phyloP scores from a whole-genome alignment of 2,888 invertebrate species.

The Drosophila sordidula region DNA sequence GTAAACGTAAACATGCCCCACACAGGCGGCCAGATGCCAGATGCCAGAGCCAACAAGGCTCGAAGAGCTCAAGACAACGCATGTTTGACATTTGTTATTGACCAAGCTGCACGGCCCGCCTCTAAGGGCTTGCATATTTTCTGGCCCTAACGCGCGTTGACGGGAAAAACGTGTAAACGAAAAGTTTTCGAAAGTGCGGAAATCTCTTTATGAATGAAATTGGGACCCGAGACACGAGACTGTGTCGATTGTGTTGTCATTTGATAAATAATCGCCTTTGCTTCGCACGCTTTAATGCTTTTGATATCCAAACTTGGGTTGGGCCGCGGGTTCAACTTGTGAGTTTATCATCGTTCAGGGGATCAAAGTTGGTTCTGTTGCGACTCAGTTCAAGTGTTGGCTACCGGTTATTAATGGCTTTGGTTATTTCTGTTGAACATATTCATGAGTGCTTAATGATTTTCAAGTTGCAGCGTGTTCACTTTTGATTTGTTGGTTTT shows the following conservation, averaged over 20 bases:
- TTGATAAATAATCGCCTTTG: conserved; percentile 66
- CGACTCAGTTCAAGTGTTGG: conserved; percentile 21
- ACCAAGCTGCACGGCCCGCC: conserved; percentile 49
- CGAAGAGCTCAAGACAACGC: conserved; percentile 41
- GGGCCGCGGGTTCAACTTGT: conserved; percentile 27
- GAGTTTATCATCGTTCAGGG: conserved; percentile 29
- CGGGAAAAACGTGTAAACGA: conserved; percentile 35
- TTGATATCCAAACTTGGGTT: neutral
- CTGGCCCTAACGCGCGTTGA: conserved; percentile 27
- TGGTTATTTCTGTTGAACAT: conserved; percentile 1
- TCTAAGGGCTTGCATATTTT: conserved; percentile 44
- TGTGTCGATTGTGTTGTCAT: conserved; percentile 58
- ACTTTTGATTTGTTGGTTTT: neutral
- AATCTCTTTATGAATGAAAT: conserved; percentile 72
- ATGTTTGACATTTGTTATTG: conserved; percentile 68
- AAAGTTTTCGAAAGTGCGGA: conserved; percentile 59
- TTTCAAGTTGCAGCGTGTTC: neutral
- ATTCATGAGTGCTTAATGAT: conserved; percentile 11
- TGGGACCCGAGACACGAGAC: conserved; percentile 29
- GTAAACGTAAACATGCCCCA: conserved; percentile 64
- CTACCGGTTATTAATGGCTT: conserved; percentile 27
- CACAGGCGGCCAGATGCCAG: conserved; percentile 37
- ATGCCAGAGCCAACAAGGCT: conserved; percentile 36
- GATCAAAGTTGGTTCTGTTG: conserved; percentile 19
- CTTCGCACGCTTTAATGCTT: conserved; percentile 31